Evolutionary conservation across 2,797 vertebrate species (phyloP), one percentile per base, ranked within the genome.

Genomic region (Cossypha dichroa): DNA sequence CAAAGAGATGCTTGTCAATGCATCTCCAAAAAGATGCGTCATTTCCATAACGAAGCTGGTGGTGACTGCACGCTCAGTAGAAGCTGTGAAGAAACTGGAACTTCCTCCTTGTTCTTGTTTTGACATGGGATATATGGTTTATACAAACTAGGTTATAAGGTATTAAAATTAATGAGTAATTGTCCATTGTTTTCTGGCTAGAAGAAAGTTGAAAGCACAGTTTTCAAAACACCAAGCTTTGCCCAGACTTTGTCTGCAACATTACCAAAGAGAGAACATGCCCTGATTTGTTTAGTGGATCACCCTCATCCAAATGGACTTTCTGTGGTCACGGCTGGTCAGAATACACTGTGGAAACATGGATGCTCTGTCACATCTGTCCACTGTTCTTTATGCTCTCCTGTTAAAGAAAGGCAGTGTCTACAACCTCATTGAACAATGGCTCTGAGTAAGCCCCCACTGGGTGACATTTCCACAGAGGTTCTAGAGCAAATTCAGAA

Each of bases 1-100:
- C 95, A 92, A 90, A 97, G 90, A 67, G 82, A 78, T 85, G 36
- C 45, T 76, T 95, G 96, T 93, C 78, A 78, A 31, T 92, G 76
- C 28, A 34, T 90, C 94, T 94, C 90, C 88, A 92, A 73, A 72
- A 88, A 62, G 73, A 89, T 84, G 41, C 3, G 11, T 74, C 72
- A 79, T 94, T 97, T 94, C 67, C 93, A 70, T 95, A 68, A 52
- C 1, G 28, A 68, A 59, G 26, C 45, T 59, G 67, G 11, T 73
- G 54, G 15, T 64, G 49, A 36, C 60, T 87, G 93, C 79, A 70
- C 0, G 1, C 70, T 62, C 85, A 51, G 17, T 10, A 87, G 68
- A 86, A 66, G 69, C 75, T 91, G 28, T 68, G 86, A 91, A 91
- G 85, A 74, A 94, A 88, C 68, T 72, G 29, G 31, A 89, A 49